Percentiles rank a stretch among this genome's conserved stretches.
These are phyloP conservation scores for Passer domesticus DNA, from an alignment of 2,113 vertebrate genomes.

Conservation along the genomic window DNA sequence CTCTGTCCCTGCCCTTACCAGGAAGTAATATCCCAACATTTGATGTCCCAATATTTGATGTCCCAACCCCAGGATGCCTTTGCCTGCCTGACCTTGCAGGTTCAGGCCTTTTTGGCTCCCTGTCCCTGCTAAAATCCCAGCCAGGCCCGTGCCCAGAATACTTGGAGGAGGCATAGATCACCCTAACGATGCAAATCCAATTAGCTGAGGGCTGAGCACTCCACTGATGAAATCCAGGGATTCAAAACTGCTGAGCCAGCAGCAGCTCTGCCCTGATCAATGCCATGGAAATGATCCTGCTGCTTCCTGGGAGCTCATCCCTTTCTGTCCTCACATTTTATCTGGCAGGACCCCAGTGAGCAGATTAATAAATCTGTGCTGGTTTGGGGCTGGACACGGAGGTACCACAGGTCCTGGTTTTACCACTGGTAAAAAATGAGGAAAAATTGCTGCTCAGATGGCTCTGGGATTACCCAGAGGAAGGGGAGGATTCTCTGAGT, in stretches of 20 bases:
- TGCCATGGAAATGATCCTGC: neutral
- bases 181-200: conserved; percentile 33
- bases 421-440: neutral
- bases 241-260: conserved; percentile 46
- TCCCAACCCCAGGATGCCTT: neutral
- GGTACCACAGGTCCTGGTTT: accelerated
- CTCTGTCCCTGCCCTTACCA: neutral
- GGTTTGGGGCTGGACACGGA: accelerated
- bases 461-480: neutral
- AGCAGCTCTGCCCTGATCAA: neutral
- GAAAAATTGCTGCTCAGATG: neutral
- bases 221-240: neutral
- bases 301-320: neutral
- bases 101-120: neutral
- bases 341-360: neutral
- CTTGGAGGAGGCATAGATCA: neutral
- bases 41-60: neutral
- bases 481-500: neutral
- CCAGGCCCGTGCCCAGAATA: neutral
- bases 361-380: accelerated
- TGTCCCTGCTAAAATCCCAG: neutral
- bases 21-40: accelerated
- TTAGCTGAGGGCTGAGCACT: conserved; percentile 53
- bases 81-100: neutral
- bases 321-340: neutral